Evolutionary conservation across 1,140 invertebrate species (phyloP).

Genomic region (Neodiprion pinetum): DNA sequence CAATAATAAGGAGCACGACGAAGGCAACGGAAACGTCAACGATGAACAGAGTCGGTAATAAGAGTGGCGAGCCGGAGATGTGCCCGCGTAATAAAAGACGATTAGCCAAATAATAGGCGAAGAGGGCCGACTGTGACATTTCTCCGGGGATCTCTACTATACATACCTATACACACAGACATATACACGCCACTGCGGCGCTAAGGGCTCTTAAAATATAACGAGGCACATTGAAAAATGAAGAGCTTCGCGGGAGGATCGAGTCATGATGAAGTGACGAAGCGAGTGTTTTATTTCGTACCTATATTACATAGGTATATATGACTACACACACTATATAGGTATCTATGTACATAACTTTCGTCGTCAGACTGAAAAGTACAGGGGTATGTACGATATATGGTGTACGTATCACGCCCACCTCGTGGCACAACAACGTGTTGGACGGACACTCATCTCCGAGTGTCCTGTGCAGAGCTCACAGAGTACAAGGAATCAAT

Average conservation of each 20-base stretch:
- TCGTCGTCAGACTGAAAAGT: too few species aligned
- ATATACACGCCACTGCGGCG: constrained; percentile 1
- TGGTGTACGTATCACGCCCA: too few species aligned
- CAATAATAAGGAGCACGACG: background rate
- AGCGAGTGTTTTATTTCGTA: background rate
- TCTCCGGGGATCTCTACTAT: constrained; percentile 13
- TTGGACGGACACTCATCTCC: too few species aligned
- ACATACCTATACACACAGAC: too few species aligned
- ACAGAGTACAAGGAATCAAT: too few species aligned
- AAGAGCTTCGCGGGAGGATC: constrained; percentile 12
- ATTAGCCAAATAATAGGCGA: constrained; percentile 35
- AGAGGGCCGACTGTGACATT: constrained; percentile 30
- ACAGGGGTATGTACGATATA: too few species aligned
- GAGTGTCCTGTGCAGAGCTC: too few species aligned
- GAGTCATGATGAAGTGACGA: background rate
- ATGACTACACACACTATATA: too few species aligned
- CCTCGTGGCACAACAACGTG: too few species aligned
- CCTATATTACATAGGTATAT: too few species aligned
- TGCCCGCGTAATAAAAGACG: constrained; percentile 21
- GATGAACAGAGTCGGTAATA: background rate
- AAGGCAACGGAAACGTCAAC: background rate
- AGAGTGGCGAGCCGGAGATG: background rate
- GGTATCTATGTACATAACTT: too few species aligned
- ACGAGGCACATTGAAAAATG: constrained; percentile 35
- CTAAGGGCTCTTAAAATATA: constrained; percentile 33